These are phyloP conservation scores for Sebastes hopkinsi DNA, from an alignment of 2,797 vertebrate genomes.

Conservation along the genomic window DNA sequence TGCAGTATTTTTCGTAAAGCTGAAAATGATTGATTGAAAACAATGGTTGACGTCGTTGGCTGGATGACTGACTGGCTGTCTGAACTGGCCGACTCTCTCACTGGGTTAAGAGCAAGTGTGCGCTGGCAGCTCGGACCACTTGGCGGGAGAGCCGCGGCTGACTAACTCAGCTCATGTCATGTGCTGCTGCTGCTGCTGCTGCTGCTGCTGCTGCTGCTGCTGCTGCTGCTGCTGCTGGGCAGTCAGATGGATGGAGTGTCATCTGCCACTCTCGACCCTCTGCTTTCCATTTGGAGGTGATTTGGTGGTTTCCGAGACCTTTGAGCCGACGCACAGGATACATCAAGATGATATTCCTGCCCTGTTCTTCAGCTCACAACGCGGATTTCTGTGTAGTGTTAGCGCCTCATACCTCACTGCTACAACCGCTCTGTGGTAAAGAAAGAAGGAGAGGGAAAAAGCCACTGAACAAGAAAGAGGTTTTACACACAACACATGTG, in stretches of 20 bases:
- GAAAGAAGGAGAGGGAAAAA: not conserved
- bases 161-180: constrained; percentile 27
- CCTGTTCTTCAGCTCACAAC: constrained; percentile 11
- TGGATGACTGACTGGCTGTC: constrained; percentile 41
- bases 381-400: constrained; percentile 4
- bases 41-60: constrained; percentile 42
- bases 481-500: constrained; percentile 52
- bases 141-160: constrained; percentile 13
- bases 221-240: constrained; percentile 1
- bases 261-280: constrained; percentile 45
- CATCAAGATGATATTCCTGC: constrained; percentile 16
- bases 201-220: constrained; percentile 9
- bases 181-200: constrained; percentile 3
- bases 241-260: constrained; percentile 42
- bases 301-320: constrained; percentile 16
- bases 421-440: not conserved
- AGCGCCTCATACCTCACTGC: constrained; percentile 35
- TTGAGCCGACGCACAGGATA: constrained; percentile 33
- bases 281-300: constrained; percentile 45
- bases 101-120: constrained; percentile 35
- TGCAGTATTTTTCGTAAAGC: constrained; percentile 21
- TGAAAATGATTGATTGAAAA: constrained; percentile 61
- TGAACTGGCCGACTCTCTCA: constrained; percentile 34
- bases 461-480: constrained; percentile 22
- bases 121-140: constrained; percentile 31